Conservation (phyloP, 2,888 invertebrate genomes). For the Cephalotes varians region DNA sequence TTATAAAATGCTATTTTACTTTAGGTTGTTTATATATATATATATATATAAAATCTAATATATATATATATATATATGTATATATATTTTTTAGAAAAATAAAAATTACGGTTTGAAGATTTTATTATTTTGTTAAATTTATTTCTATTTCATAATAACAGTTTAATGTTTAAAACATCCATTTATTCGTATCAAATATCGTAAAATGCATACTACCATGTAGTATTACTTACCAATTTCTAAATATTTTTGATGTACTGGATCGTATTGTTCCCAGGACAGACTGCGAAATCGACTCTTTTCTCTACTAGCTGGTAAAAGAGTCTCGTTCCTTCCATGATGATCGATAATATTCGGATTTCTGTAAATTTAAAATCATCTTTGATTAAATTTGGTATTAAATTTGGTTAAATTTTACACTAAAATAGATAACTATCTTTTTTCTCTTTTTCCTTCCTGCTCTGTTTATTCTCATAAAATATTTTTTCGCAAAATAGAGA, state of each 20-base stretch:
- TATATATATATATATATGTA: no score
- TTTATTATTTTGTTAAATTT: not conserved
- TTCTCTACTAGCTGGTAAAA: slow-evolving; percentile 93
- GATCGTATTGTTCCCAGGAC: slow-evolving; percentile 97
- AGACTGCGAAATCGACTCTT: slow-evolving; percentile 93
- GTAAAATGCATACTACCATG: not conserved
- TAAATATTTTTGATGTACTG: slow-evolving; percentile 96
- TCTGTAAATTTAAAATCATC: slow-evolving; percentile 85
- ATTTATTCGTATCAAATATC: not conserved
- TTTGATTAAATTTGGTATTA: not conserved
- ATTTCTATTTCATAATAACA: not conserved
- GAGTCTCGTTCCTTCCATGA: slow-evolving; percentile 91
- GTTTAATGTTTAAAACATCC: not conserved
- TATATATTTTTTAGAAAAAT: not conserved
- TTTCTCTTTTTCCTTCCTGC: not conserved
- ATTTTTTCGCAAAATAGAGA: not conserved
- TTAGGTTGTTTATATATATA: not conserved
- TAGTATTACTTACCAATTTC: slow-evolving; percentile 92
- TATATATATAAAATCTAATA: no score
- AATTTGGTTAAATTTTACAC: not conserved
- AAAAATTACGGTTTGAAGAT: not conserved
- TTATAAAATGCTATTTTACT: not conserved
- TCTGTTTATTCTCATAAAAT: not conserved
- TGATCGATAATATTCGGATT: slow-evolving; percentile 92
- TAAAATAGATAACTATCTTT: not conserved